Evolutionary conservation across 2,888 invertebrate species (phyloP).

Genomic region (Altica lythri): DNA sequence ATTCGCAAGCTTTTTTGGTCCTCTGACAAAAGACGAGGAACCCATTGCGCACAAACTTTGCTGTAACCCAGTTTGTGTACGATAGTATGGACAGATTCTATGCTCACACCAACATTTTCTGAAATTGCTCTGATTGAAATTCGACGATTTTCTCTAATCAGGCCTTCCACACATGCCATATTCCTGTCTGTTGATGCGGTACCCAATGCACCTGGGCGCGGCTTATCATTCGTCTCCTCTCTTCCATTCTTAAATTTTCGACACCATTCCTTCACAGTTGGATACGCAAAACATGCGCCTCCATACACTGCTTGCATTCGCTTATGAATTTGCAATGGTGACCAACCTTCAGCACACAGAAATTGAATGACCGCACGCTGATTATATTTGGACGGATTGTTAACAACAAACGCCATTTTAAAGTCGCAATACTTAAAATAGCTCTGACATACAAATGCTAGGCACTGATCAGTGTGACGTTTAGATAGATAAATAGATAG

Average conservation of each 20-base stretch:
- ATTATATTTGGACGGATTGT: too few species aligned
- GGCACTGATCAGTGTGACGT: too few species aligned
- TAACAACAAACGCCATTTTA: too few species aligned
- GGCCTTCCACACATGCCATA: neutral
- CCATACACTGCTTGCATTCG: neutral
- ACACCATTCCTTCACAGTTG: neutral
- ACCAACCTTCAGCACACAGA: too few species aligned
- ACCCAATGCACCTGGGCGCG: neutral
- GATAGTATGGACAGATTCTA: too few species aligned
- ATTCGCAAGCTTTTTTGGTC: too few species aligned
- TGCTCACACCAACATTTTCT: conserved; percentile 1
- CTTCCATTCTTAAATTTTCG: neutral
- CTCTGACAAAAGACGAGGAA: neutral
- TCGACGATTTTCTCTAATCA: conserved; percentile 1
- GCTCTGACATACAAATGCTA: too few species aligned
- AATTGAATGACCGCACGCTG: too few species aligned
- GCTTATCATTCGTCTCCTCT: neutral
- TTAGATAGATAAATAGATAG: too few species aligned
- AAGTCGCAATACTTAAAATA: too few species aligned
- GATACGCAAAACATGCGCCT: neutral
- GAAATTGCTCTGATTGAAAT: conserved; percentile 1
- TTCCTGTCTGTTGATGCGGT: conserved; percentile 1
- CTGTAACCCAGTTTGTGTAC: neutral
- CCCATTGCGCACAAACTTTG: conserved; percentile 2
- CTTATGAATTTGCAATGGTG: neutral